Evolutionary conservation across 64 coral and sea anemone species (phyloP).

Genomic region (Astreopora myriophthalma): DNA sequence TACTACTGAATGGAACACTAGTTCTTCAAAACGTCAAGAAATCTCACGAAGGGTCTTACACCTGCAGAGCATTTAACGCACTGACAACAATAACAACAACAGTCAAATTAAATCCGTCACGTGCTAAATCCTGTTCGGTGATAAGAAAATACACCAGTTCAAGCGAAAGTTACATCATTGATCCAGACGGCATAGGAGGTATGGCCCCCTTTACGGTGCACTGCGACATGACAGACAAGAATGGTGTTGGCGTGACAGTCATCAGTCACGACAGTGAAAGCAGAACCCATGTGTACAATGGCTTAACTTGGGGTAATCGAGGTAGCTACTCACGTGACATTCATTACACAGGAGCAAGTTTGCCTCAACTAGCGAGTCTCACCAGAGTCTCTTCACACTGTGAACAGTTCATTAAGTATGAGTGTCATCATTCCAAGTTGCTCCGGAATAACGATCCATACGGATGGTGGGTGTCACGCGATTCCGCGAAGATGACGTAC

Average conservation of each 20-base stretch:
- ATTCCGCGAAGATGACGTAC: slow-evolving; percentile 2
- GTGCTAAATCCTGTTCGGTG: background rate
- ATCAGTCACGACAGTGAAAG: background rate
- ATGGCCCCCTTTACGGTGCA: background rate
- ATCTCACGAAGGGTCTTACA: background rate
- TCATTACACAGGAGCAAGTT: no score
- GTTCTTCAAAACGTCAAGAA: background rate
- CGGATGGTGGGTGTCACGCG: slow-evolving; percentile 14
- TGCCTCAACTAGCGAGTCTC: no score
- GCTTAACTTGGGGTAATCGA: no score
- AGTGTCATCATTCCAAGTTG: background rate
- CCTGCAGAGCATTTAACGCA: background rate
- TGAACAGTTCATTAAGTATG: no score
- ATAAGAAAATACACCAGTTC: background rate
- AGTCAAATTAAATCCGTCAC: background rate
- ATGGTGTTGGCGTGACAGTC: background rate
- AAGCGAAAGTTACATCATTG: background rate
- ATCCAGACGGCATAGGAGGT: background rate
- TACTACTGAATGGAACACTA: background rate
- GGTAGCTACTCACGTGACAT: no score
- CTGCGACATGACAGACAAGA: background rate
- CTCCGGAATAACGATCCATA: background rate
- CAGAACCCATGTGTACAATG: background rate
- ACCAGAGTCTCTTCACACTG: no score
- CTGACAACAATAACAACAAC: background rate